Evolutionary conservation across 2,113 vertebrate species (phyloP), one percentile per base, ranked within the genome.

Genomic region (Scophthalmus maximus): DNA sequence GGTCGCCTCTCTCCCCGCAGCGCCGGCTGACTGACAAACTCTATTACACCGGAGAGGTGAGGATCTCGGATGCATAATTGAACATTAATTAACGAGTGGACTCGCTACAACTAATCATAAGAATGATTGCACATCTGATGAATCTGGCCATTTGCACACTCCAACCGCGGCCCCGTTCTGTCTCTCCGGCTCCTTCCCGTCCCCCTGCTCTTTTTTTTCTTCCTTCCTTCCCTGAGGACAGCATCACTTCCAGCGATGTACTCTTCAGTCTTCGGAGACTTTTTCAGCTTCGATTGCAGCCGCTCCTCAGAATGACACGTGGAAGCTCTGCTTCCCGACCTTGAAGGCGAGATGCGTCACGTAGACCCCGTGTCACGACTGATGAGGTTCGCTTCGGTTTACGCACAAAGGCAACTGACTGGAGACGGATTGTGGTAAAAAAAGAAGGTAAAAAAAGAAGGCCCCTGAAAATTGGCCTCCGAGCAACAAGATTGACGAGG

Each of bases 21-120:
- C 49, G 61, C 23, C 53, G 44, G 52, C 69, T 82, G 69, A 78
- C 85, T 74, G 85, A 78, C 71, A 90, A 83, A 80, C 40, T 65
- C 73, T 61, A 73, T 78, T 79, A 81, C 53, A 79, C 50, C 65
- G 30, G 32, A 68, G 69, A 82, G 84, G 77, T 78, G 52, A 83
- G 36, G 65, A 56, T 66, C 62, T 73, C 23, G 1, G 63, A 88
- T 83, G 79, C 78, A 86, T 82, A 86, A 87, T 80, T 81, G 32
- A 83, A 68, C 60, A 72, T 79, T 79, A 71, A 80, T 85, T 81
- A 86, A 78, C 66, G 20, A 73, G 51, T 52, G 57, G 64, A 79
- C 68, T 68, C 80, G 55, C 79, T 74, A 70, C 76, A 85, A 82
- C 36, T 85, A 78, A 79, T 73, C 55, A 81, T 78, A 72, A 83